Conservation (phyloP, 2,113 vertebrate species). For the Dascyllus trimaculatus region DNA sequence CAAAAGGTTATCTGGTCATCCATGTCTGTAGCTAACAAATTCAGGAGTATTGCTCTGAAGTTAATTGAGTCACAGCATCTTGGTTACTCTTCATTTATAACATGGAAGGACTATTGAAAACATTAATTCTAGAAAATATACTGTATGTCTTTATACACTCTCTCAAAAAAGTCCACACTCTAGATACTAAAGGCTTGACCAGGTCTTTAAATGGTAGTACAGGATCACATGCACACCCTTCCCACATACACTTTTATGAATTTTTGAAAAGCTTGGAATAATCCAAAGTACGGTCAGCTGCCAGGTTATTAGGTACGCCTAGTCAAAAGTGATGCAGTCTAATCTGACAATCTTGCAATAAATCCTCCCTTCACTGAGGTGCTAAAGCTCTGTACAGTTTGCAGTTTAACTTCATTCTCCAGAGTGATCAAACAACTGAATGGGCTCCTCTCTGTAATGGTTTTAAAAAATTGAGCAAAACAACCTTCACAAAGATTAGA, state of each 20-base stretch:
- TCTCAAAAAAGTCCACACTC: no score
- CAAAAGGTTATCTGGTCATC: background rate
- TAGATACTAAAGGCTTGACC: no score
- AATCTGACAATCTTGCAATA: background rate
- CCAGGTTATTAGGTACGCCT: no score
- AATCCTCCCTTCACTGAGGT: background rate
- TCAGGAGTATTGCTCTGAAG: background rate
- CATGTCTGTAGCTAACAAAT: background rate
- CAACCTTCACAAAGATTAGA: background rate
- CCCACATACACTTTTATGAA: no score
- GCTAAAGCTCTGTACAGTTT: background rate
- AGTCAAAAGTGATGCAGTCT: no score
- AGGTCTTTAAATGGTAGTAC: no score
- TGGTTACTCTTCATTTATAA: background rate
- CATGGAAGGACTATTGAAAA: no score
- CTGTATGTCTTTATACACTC: no score
- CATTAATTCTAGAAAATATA: no score
- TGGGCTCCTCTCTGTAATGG: background rate
- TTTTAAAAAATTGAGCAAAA: background rate
- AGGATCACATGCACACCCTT: no score
- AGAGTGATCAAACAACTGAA: background rate
- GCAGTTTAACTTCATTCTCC: background rate
- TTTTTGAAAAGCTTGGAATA: no score
- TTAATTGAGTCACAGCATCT: background rate
- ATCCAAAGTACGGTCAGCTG: no score